Percentiles rank a stretch among this genome's conserved stretches.
These are phyloP conservation scores for Apamea sordens DNA, from an alignment of 2,888 invertebrate species.

Conservation along the genomic window DNA sequence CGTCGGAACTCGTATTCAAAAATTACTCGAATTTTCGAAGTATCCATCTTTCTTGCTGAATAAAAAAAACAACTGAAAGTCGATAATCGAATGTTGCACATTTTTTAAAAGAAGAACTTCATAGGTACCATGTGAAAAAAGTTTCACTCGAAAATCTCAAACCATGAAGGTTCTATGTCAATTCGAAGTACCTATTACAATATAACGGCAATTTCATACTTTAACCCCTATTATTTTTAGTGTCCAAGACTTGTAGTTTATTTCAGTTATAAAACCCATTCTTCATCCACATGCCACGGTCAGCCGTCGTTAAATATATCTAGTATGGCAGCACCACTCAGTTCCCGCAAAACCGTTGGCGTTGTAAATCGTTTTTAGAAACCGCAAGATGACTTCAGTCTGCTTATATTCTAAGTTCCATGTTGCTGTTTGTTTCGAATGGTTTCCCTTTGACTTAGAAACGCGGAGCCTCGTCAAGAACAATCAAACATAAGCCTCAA, in stretches of 20 bases:
- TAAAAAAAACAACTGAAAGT: too few relatives aligned
- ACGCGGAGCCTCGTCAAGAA: constrained; percentile 36
- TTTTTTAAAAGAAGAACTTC: too few relatives aligned
- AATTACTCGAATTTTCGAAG: too few relatives aligned
- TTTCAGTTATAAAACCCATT: constrained; percentile 19
- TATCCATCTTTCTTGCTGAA: too few relatives aligned
- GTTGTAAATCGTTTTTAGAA: constrained; percentile 41
- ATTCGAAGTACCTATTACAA: too few relatives aligned
- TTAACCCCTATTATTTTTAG: too few relatives aligned
- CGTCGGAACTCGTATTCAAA: too few relatives aligned
- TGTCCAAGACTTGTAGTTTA: constrained; percentile 16
- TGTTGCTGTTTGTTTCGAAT: constrained; percentile 52
- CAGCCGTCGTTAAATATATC: constrained; percentile 18
- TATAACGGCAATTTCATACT: too few relatives aligned
- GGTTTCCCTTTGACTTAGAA: constrained; percentile 58
- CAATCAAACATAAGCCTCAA: constrained; percentile 55
- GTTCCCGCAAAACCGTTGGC: constrained; percentile 22
- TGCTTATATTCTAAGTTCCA: constrained; percentile 20
- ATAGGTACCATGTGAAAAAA: too few relatives aligned
- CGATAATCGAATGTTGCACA: too few relatives aligned
- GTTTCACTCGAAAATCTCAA: too few relatives aligned
- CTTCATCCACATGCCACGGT: constrained; percentile 1
- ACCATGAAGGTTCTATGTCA: too few relatives aligned
- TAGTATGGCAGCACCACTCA: constrained; percentile 7
- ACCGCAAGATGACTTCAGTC: constrained; percentile 51